Conservation (phyloP, 2,797 vertebrate species). For the Martes flavigula region DNA sequence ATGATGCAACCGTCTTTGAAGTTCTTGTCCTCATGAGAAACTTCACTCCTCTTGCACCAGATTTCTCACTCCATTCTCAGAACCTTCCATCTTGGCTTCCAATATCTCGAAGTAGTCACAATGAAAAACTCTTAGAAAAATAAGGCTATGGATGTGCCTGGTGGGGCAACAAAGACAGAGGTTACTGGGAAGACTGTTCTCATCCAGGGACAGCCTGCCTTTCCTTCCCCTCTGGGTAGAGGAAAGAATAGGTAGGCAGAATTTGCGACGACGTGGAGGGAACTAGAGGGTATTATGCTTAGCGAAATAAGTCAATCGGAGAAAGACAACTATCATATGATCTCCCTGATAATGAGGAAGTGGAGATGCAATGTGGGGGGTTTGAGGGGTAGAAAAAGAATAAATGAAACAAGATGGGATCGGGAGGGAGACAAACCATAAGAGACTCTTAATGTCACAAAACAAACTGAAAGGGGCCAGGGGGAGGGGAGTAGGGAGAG, state of each 20-base stretch:
- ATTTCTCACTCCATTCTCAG: not conserved
- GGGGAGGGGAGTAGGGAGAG: too few species aligned
- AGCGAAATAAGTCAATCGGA: too few species aligned
- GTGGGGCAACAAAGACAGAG: not conserved
- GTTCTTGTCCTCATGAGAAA: not conserved
- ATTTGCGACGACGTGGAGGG: too few species aligned
- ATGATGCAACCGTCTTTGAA: not conserved
- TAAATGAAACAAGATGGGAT: too few species aligned
- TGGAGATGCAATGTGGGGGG: too few species aligned
- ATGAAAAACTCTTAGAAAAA: not conserved
- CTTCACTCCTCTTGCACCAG: not conserved
- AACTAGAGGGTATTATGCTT: too few species aligned
- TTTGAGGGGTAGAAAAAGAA: too few species aligned
- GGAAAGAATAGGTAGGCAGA: not conserved
- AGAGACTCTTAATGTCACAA: too few species aligned
- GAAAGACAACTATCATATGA: too few species aligned
- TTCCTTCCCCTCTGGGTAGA: not conserved
- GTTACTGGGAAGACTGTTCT: not conserved
- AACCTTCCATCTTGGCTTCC: not conserved
- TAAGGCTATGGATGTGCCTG: not conserved
- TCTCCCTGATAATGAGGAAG: too few species aligned
- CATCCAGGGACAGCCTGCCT: not conserved
- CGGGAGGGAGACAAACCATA: too few species aligned
- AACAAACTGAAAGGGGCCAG: too few species aligned
- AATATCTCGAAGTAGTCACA: not conserved